A percentile compares a stretch with the other conserved stretches of the same genome.
Evolutionary conservation across 2,113 vertebrate genomes (phyloP).

Genomic region (Hippocampus guttulatus): DNA sequence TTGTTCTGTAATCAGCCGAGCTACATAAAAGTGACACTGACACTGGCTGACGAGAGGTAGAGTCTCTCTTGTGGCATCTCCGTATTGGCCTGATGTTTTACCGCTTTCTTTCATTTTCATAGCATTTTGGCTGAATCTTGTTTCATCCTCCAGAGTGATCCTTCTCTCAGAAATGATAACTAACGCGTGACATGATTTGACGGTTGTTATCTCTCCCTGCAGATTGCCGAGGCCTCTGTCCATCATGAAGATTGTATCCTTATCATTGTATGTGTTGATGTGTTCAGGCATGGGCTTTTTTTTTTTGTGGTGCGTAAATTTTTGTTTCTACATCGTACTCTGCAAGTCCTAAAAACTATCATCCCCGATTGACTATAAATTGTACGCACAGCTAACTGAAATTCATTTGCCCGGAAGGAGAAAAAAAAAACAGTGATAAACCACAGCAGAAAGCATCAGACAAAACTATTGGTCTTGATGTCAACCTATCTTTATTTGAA

Average conservation of each 20-base stretch:
- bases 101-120: constrained; percentile 14
- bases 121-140: neutral
- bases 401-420: neutral
- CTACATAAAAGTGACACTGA: constrained; percentile 35
- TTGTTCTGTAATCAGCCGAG: constrained; percentile 55
- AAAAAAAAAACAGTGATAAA: neutral
- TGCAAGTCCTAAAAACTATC: neutral
- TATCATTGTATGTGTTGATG: constrained; percentile 32
- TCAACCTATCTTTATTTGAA: neutral
- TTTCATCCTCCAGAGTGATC: neutral
- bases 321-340: constrained; percentile 3
- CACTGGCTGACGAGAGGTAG: constrained; percentile 51
- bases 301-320: neutral
- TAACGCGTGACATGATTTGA: constrained; percentile 3
- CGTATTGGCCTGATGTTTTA: constrained; percentile 6
- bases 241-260: constrained; percentile 95
- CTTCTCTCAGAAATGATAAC: neutral
- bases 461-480: neutral
- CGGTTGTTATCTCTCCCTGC: constrained; percentile 26
- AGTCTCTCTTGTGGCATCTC: constrained; percentile 17
- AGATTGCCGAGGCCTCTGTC: constrained; percentile 93
- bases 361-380: neutral
- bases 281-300: neutral
- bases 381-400: neutral
- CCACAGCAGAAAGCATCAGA: neutral